Conservation (phyloP, 2,888 invertebrate species). For the Idaea straminata region DNA sequence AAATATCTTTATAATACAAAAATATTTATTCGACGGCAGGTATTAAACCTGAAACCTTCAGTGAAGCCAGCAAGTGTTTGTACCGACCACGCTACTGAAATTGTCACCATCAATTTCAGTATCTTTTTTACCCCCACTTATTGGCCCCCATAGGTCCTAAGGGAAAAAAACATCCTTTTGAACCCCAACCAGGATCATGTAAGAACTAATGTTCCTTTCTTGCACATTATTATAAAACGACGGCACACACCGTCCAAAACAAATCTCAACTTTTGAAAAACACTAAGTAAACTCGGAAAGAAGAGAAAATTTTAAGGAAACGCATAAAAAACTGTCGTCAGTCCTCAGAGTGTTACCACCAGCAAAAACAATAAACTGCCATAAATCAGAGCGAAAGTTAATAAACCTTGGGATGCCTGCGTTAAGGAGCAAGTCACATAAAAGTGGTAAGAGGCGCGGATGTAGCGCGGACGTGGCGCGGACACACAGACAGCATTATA, state of each 20-base stretch:
- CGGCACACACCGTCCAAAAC: neutral
- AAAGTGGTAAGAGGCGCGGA: neutral
- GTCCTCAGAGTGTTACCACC: constrained; percentile 29
- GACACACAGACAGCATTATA: too few relatives aligned
- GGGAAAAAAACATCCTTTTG: too few relatives aligned
- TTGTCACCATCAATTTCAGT: too few relatives aligned
- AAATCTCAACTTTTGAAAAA: constrained; percentile 2
- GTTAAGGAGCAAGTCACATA: constrained; percentile 31
- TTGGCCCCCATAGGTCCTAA: too few relatives aligned
- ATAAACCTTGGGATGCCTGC: constrained; percentile 44
- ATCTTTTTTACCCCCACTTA: too few relatives aligned
- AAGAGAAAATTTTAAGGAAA: constrained; percentile 11
- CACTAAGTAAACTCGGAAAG: constrained; percentile 6
- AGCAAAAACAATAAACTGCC: constrained; percentile 64
- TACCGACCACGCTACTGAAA: too few relatives aligned
- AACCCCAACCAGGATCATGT: too few relatives aligned
- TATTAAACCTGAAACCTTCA: too few relatives aligned
- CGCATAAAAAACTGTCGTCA: constrained; percentile 35
- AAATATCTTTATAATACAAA: too few relatives aligned
- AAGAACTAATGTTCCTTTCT: neutral
- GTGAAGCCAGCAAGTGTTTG: too few relatives aligned
- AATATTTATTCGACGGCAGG: too few relatives aligned
- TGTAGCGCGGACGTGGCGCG: neutral
- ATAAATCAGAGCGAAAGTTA: constrained; percentile 65
- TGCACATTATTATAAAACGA: neutral